Percentiles rank a stretch among this genome's conserved stretches.
Conservation (phyloP, 2,888 invertebrate genomes). For the Clunio marinus region DNA sequence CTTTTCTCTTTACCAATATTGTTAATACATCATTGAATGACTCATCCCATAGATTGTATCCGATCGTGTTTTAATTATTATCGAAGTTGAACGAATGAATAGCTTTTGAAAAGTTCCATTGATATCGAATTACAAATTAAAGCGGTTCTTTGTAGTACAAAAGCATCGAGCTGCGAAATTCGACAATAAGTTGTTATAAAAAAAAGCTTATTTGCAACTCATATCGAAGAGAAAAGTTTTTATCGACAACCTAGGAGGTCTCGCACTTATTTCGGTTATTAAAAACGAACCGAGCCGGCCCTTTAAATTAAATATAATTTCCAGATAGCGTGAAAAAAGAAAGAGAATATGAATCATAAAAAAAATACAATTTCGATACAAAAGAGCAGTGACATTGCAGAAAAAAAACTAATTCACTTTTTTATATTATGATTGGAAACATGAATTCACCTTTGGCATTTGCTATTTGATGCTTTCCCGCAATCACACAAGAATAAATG, state of each 20-base stretch:
- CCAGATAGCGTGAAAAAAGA: conserved; percentile 16
- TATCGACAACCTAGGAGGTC: conserved; percentile 38
- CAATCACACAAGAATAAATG: background rate
- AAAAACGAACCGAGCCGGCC: conserved; percentile 27
- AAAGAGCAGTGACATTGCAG: conserved; percentile 36
- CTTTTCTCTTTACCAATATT: too few relatives aligned
- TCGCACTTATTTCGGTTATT: background rate
- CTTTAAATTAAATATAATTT: conserved; percentile 37
- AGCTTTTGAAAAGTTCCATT: conserved; percentile 19
- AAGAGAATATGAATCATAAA: conserved; percentile 35
- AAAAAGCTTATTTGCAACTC: conserved; percentile 37
- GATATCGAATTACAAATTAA: conserved; percentile 39
- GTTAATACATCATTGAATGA: background rate
- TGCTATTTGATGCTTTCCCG: background rate
- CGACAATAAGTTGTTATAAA: conserved; percentile 32
- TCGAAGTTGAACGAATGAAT: background rate
- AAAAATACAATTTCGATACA: conserved; percentile 34
- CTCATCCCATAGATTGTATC: background rate
- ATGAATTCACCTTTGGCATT: conserved; percentile 37
- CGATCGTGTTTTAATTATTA: conserved; percentile 37
- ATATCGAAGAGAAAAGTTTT: conserved; percentile 23
- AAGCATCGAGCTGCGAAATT: conserved; percentile 34
- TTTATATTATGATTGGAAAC: conserved; percentile 19
- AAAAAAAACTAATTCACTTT: conserved; percentile 37
- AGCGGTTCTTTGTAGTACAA: conserved; percentile 32